These are phyloP conservation scores for Nephila pilipes DNA, from an alignment of 1,140 invertebrate genomes.

Conservation along the genomic window DNA sequence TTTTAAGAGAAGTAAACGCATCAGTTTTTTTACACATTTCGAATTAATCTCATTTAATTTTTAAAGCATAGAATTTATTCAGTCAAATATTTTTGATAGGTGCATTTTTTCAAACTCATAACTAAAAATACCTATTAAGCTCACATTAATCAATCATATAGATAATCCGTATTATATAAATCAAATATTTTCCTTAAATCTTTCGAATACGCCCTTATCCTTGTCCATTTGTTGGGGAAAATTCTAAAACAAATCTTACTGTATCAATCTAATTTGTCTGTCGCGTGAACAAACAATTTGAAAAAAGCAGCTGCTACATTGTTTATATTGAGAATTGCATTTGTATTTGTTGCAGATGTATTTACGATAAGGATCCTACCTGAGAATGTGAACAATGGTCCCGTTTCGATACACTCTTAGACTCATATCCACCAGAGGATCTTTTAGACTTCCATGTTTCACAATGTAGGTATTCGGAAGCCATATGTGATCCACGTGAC, in stretches of 20 bases:
- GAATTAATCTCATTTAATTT: too few relatives aligned
- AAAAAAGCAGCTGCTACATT: not conserved
- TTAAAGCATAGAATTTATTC: too few relatives aligned
- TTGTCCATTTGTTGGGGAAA: not conserved
- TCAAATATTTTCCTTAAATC: too few relatives aligned
- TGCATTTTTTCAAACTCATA: too few relatives aligned
- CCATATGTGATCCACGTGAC: slow-evolving; percentile 94
- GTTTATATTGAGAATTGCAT: not conserved
- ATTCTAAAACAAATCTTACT: not conserved
- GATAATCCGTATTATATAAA: too few relatives aligned
- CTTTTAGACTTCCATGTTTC: slow-evolving; percentile 94
- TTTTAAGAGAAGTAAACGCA: too few relatives aligned
- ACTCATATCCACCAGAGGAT: slow-evolving; percentile 93
- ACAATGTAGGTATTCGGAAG: slow-evolving; percentile 96
- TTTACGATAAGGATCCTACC: slow-evolving; percentile 15
- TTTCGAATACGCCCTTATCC: too few relatives aligned
- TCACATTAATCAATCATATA: too few relatives aligned
- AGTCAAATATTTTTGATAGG: too few relatives aligned
- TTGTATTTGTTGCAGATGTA: not conserved
- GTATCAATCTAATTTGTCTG: not conserved
- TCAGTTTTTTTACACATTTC: too few relatives aligned
- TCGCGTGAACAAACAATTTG: not conserved
- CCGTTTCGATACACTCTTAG: slow-evolving; percentile 93
- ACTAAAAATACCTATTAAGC: too few relatives aligned
- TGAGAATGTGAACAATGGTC: slow-evolving; percentile 94